Conservation (phyloP, 2,113 vertebrate genomes). For the Melanerpes formicivorus region DNA sequence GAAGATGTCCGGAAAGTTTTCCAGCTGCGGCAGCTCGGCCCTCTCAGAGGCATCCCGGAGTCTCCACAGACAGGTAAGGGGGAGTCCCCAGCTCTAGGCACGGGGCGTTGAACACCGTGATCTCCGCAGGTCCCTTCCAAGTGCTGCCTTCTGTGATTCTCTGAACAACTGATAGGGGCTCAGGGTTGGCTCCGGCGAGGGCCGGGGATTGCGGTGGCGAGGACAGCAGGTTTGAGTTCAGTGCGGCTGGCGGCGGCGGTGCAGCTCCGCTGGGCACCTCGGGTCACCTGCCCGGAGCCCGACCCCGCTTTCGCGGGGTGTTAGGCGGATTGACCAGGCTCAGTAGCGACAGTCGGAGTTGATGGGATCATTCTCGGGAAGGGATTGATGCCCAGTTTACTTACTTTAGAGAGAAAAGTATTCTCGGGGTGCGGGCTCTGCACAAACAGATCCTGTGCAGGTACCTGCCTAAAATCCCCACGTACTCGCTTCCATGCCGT, state of each 20-base stretch:
- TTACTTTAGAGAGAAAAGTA: background rate
- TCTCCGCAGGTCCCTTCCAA: too few species aligned
- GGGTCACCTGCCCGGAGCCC: background rate
- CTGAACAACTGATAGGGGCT: too few species aligned
- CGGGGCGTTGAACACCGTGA: too few species aligned
- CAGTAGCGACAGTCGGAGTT: too few species aligned
- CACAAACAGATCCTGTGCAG: background rate
- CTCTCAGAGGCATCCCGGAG: conserved; percentile 69
- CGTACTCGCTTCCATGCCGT: accelerated
- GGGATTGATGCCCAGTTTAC: too few species aligned
- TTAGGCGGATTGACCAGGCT: too few species aligned
- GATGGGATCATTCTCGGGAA: background rate
- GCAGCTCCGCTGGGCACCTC: background rate
- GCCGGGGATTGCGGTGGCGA: too few species aligned
- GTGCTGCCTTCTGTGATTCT: too few species aligned
- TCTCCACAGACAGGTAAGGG: conserved; percentile 79
- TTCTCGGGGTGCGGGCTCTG: background rate
- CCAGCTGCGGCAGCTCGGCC: conserved; percentile 78
- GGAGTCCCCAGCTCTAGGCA: too few species aligned
- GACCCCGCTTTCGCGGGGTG: background rate
- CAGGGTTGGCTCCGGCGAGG: background rate
- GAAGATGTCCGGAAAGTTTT: conserved; percentile 87
- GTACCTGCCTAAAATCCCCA: background rate
- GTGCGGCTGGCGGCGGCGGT: background rate
- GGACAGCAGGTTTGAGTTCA: background rate